phyloP scores from a whole-genome alignment of 2,888 invertebrate species.

The Drosophila monieri region DNA sequence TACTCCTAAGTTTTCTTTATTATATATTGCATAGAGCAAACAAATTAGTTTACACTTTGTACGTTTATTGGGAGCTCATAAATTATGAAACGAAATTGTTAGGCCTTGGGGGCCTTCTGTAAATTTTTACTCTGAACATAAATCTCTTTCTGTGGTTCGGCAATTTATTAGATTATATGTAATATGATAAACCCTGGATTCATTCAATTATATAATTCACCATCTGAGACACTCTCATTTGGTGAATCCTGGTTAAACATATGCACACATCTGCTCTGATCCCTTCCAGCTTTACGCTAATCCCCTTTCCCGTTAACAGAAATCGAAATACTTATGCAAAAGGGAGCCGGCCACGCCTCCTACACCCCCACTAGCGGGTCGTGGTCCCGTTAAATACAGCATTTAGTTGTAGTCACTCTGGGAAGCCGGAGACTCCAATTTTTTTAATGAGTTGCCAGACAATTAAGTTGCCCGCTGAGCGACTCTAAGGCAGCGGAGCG shows the following conservation, averaged over 20 bases:
- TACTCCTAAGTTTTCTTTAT: background rate
- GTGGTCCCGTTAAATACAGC: constrained; percentile 47
- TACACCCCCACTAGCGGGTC: background rate
- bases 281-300: constrained; percentile 14
- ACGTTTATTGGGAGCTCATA: background rate
- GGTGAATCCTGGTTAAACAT: constrained; percentile 7
- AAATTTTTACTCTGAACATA: background rate
- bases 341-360: constrained; percentile 9
- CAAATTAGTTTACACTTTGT: background rate
- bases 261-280: constrained; percentile 14
- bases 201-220: background rate
- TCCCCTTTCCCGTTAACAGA: background rate
- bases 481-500: constrained; percentile 27
- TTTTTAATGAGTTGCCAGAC: constrained; percentile 76
- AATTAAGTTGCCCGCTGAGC: constrained; percentile 57
- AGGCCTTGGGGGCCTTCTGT: background rate
- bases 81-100: background rate
- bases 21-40: background rate
- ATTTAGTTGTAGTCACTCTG: constrained; percentile 51
- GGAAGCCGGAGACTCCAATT: constrained; percentile 2
- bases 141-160: background rate
- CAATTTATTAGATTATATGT: background rate
- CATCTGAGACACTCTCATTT: background rate
- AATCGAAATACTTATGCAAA: constrained; percentile 35
- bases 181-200: background rate